A percentile compares a stretch with the other conserved stretches of the same genome.
phyloP scores from a whole-genome alignment of 2,888 invertebrate species.

The Microplitis deprimator region DNA sequence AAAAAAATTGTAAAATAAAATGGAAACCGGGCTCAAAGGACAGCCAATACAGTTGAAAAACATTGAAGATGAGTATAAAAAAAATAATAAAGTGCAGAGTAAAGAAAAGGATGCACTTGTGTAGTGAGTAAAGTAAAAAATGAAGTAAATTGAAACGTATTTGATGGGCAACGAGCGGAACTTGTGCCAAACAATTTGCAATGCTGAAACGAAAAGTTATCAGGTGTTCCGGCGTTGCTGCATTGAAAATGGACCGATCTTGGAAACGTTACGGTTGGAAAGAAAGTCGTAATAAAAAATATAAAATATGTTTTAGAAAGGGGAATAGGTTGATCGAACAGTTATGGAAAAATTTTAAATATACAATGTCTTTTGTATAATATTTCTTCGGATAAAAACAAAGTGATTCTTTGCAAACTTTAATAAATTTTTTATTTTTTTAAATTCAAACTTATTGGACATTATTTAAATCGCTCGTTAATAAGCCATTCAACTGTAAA shows the following conservation, averaged over 20 bases:
- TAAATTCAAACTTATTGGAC: background rate
- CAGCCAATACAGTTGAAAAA: slow-evolving; percentile 17
- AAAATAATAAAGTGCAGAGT: background rate
- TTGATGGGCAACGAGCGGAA: slow-evolving; percentile 57
- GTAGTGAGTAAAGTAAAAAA: slow-evolving; percentile 39
- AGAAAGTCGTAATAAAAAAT: slow-evolving; percentile 32
- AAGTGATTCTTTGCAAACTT: background rate
- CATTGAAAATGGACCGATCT: slow-evolving; percentile 39
- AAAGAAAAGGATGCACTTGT: background rate
- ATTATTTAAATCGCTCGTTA: background rate
- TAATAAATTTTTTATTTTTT: background rate
- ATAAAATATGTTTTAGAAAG: background rate
- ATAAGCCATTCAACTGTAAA: background rate
- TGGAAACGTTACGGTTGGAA: slow-evolving; percentile 42
- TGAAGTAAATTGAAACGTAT: slow-evolving; percentile 60
- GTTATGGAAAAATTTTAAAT: background rate
- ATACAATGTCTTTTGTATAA: background rate
- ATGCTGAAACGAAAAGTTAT: slow-evolving; percentile 68
- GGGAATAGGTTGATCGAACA: background rate
- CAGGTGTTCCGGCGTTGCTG: slow-evolving; percentile 53
- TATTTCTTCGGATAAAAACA: background rate
- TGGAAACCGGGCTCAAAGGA: slow-evolving; percentile 26
- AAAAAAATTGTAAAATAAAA: slow-evolving; percentile 5
- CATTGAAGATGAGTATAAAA: background rate
- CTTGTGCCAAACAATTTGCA: slow-evolving; percentile 68